These are phyloP conservation scores for Actias luna DNA, from an alignment of 2,888 invertebrate genomes.

Conservation along the genomic window DNA sequence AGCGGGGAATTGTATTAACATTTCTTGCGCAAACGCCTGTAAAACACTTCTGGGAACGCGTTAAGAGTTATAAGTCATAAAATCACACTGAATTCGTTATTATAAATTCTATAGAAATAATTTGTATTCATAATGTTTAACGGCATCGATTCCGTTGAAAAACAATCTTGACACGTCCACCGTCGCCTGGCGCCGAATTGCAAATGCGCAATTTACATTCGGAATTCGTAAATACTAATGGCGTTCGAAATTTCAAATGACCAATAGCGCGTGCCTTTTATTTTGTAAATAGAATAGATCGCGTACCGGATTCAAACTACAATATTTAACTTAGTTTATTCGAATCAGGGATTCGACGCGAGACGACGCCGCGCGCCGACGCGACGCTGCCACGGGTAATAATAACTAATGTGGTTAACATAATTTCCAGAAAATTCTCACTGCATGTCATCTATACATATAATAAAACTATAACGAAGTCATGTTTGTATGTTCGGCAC, in stretches of 20 bases:
- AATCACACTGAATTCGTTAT: conserved; percentile 54
- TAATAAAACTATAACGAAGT: too few species aligned
- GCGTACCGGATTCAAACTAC: conserved; percentile 54
- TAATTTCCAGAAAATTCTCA: background rate
- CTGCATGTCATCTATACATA: too few species aligned
- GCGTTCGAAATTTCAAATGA: conserved; percentile 61
- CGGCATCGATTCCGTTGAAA: conserved; percentile 53
- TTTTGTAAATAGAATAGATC: conserved; percentile 48
- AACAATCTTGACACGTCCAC: conserved; percentile 66
- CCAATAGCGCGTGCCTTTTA: conserved; percentile 54
- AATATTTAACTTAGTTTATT: conserved; percentile 30
- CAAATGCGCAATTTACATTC: conserved; percentile 68
- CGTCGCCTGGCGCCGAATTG: conserved; percentile 68
- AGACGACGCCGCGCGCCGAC: background rate
- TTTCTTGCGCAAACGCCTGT: conserved; percentile 63
- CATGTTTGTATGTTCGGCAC: too few species aligned
- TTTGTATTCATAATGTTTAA: conserved; percentile 69
- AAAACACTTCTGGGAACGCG: conserved; percentile 59
- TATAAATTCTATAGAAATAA: conserved; percentile 44
- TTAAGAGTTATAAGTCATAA: conserved; percentile 44
- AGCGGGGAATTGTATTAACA: conserved; percentile 70
- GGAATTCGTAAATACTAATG: conserved; percentile 64
- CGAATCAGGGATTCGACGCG: background rate
- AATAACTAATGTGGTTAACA: background rate
- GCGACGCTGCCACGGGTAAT: too few species aligned